Conservation (phyloP, 1,140 invertebrate species). For the Uloborus diversus region DNA sequence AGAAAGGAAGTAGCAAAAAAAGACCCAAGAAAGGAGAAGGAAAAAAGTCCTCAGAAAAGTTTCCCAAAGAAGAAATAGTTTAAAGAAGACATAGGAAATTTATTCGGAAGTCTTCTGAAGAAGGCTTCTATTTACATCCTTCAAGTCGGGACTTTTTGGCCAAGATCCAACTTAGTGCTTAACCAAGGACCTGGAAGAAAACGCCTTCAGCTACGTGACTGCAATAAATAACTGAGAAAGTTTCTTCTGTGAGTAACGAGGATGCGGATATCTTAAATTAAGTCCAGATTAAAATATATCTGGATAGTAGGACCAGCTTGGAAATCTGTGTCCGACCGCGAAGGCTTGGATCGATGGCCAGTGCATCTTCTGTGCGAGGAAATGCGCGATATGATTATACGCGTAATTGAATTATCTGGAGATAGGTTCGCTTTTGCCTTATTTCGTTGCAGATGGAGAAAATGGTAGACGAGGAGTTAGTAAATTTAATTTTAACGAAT, state of each 20-base stretch:
- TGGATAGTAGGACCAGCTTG: not conserved
- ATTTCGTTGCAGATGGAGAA: constrained; percentile 1
- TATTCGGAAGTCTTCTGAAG: constrained; percentile 47
- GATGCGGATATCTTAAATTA: constrained; percentile 51
- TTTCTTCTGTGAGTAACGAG: constrained; percentile 39
- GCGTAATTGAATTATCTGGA: constrained; percentile 38
- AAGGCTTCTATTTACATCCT: constrained; percentile 51
- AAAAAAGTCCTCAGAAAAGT: constrained; percentile 8
- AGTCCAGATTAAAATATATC: constrained; percentile 57
- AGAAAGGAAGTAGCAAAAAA: not conserved
- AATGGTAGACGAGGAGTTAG: constrained; percentile 21
- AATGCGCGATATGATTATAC: constrained; percentile 41
- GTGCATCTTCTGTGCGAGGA: not conserved
- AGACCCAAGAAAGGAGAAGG: not conserved
- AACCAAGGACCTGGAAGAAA: constrained; percentile 44
- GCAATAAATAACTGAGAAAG: constrained; percentile 46
- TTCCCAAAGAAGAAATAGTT: constrained; percentile 27
- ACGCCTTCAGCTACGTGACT: constrained; percentile 45
- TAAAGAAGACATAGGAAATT: constrained; percentile 54
- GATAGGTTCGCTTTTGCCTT: not conserved
- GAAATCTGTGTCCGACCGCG: constrained; percentile 31
- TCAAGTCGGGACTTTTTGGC: constrained; percentile 37
- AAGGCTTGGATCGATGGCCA: not conserved
- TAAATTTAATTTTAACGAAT: constrained; percentile 42
- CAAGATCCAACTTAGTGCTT: constrained; percentile 38